Percentiles rank a stretch among this genome's conserved stretches.
Evolutionary conservation across 1,140 invertebrate species (phyloP).

Genomic region (Drosophila melanica): DNA sequence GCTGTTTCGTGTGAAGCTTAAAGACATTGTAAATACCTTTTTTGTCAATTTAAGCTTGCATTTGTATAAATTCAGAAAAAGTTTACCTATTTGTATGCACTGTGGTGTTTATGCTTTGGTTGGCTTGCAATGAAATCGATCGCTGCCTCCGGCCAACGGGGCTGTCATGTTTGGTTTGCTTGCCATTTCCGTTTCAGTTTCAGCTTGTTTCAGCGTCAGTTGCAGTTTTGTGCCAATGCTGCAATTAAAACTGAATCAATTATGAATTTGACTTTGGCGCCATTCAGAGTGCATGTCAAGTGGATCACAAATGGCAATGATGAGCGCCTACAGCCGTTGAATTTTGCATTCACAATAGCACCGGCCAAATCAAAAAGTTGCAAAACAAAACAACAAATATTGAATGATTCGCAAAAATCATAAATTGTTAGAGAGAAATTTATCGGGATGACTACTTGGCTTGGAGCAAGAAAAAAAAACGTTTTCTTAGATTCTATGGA

Average conservation of each 20-base stretch:
- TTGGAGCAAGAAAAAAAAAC: not conserved
- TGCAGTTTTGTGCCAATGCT: slow-evolving; percentile 45
- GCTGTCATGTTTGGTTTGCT: slow-evolving; percentile 49
- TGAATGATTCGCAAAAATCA: not conserved
- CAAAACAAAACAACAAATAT: slow-evolving; percentile 2
- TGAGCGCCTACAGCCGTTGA: not conserved
- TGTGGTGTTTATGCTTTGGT: not conserved
- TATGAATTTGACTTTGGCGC: slow-evolving; percentile 74
- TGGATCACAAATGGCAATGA: slow-evolving; percentile 45
- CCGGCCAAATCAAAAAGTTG: not conserved
- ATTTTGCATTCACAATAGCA: slow-evolving; percentile 5
- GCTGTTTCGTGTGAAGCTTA: too few species aligned
- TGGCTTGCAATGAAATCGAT: slow-evolving; percentile 67
- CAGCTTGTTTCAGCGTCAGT: slow-evolving; percentile 11
- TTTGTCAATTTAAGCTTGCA: not conserved
- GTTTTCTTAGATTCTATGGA: not conserved
- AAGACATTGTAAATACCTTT: too few species aligned
- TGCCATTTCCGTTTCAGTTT: slow-evolving; percentile 17
- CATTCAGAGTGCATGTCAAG: slow-evolving; percentile 51
- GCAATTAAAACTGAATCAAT: slow-evolving; percentile 80
- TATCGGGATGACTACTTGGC: not conserved
- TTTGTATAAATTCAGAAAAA: too few species aligned
- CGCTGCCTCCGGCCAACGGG: slow-evolving; percentile 46
- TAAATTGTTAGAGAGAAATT: not conserved
- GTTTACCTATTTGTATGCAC: not conserved